A percentile compares a stretch with the other conserved stretches of the same genome.
These are phyloP conservation scores for Peribatodes rhomboidaria DNA, from an alignment of 2,888 invertebrate species.

Conservation along the genomic window DNA sequence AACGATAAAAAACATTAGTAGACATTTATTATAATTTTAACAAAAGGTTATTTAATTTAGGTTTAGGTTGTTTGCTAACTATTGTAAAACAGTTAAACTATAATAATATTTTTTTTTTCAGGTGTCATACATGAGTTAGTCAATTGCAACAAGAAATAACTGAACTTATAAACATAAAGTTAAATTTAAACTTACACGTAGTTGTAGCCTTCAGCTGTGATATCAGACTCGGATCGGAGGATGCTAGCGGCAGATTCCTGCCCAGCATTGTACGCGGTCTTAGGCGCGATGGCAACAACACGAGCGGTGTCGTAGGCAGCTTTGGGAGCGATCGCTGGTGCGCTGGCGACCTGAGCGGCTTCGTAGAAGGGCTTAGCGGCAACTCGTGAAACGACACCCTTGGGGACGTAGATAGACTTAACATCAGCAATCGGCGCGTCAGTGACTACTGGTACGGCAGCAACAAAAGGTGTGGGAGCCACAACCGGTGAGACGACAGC, in stretches of 20 bases:
- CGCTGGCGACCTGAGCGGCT: conserved; percentile 22
- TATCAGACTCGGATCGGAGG: conserved; percentile 53
- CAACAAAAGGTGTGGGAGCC: conserved; percentile 10
- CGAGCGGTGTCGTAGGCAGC: conserved; percentile 16
- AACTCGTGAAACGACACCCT: not conserved
- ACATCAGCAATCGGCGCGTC: not conserved
- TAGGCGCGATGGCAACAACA: conserved; percentile 21
- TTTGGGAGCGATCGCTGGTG: conserved; percentile 19
- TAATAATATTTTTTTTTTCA: too few relatives aligned
- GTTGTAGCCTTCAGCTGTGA: conserved; percentile 54
- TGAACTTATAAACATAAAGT: not conserved
- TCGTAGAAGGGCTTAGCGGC: conserved; percentile 9
- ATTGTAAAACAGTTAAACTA: too few relatives aligned
- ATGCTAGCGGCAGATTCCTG: conserved; percentile 52
- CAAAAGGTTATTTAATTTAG: too few relatives aligned
- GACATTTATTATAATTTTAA: too few relatives aligned
- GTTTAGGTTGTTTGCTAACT: too few relatives aligned
- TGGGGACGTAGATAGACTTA: conserved; percentile 7
- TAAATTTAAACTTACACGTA: conserved; percentile 55
- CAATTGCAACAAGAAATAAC: not conserved
- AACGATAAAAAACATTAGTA: conserved; percentile 5
- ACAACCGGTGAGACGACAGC: conserved; percentile 23
- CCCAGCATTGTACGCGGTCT: conserved; percentile 31
- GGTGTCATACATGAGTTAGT: not conserved
- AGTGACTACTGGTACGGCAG: conserved; percentile 14